These are phyloP conservation scores for Camelus dromedarius DNA, from an alignment of 2,113 vertebrate species.

Conservation along the genomic window DNA sequence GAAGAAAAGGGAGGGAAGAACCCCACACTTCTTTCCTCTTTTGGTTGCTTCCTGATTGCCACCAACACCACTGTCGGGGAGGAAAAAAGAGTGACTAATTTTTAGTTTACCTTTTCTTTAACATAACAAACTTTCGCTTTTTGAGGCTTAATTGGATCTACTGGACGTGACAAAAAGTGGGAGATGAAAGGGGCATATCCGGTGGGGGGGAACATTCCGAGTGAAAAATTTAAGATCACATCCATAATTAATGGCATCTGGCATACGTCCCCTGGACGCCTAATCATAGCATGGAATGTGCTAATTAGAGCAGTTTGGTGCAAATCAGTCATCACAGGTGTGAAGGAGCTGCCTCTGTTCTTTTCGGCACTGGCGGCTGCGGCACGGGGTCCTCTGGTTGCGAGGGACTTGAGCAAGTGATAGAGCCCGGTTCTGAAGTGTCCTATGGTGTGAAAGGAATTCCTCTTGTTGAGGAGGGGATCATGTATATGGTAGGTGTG, in stretches of 20 bases:
- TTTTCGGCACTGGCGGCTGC: slow-evolving; percentile 50
- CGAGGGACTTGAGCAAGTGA: slow-evolving; percentile 11
- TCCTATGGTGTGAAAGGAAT: neutral
- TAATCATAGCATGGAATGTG: slow-evolving; percentile 86
- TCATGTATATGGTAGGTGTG: neutral
- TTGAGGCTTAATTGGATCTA: slow-evolving; percentile 83
- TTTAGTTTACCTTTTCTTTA: slow-evolving; percentile 85
- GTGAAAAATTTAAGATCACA: slow-evolving; percentile 90
- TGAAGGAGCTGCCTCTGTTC: slow-evolving; percentile 74
- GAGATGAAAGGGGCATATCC: slow-evolving; percentile 86
- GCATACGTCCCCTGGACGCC: slow-evolving; percentile 85
- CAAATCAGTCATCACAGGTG: slow-evolving; percentile 85
- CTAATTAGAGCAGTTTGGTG: slow-evolving; percentile 88
- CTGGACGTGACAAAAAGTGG: slow-evolving; percentile 84
- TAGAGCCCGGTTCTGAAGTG: neutral
- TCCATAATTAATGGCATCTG: slow-evolving; percentile 89
- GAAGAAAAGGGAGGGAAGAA: neutral
- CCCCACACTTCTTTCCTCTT: neutral
- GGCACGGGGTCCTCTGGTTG: slow-evolving; percentile 44
- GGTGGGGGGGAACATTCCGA: slow-evolving; percentile 85
- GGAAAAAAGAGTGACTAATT: slow-evolving; percentile 75
- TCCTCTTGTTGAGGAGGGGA: neutral
- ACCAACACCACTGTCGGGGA: neutral
- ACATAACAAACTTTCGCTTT: slow-evolving; percentile 78
- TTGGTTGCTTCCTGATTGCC: neutral